Evolutionary conservation across 2,797 vertebrate genomes (phyloP).

Genomic region (Semaprochilodus insignis): DNA sequence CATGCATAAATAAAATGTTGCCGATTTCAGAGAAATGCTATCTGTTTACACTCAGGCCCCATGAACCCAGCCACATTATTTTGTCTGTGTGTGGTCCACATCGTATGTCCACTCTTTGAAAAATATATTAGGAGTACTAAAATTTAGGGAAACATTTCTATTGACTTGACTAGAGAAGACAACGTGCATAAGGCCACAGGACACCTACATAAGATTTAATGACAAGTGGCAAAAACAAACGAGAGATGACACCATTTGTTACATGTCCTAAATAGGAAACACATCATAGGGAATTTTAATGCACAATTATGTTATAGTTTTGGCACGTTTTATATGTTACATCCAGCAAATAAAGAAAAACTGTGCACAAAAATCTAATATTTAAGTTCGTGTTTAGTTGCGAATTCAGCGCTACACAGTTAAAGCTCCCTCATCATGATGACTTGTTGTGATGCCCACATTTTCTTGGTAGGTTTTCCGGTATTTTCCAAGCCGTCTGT

Average conservation of each 20-base stretch:
- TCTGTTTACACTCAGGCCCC: constrained; percentile 36
- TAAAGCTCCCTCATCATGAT: constrained; percentile 22
- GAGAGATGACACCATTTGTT: no score
- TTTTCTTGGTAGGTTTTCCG: constrained; percentile 22
- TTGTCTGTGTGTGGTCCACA: constrained; percentile 41
- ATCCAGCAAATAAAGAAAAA: no score
- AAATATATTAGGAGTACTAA: constrained; percentile 12
- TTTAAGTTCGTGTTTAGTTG: no score
- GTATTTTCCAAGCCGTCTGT: constrained; percentile 8
- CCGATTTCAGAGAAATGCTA: constrained; percentile 31
- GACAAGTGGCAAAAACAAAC: no score
- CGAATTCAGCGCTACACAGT: constrained; percentile 30
- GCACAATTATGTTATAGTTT: no score
- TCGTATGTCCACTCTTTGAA: constrained; percentile 3
- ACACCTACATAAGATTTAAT: no score
- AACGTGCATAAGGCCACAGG: no score
- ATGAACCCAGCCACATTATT: constrained; percentile 17
- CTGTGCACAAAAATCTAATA: no score
- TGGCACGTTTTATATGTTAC: no score
- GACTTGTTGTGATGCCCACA: constrained; percentile 23
- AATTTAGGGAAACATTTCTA: neutral
- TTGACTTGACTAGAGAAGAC: no score
- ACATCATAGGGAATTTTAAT: no score
- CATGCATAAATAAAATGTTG: constrained; percentile 44
- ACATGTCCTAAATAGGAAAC: no score